These are phyloP conservation scores for Perccottus glenii DNA, from an alignment of 2,113 vertebrate species.

Conservation along the genomic window DNA sequence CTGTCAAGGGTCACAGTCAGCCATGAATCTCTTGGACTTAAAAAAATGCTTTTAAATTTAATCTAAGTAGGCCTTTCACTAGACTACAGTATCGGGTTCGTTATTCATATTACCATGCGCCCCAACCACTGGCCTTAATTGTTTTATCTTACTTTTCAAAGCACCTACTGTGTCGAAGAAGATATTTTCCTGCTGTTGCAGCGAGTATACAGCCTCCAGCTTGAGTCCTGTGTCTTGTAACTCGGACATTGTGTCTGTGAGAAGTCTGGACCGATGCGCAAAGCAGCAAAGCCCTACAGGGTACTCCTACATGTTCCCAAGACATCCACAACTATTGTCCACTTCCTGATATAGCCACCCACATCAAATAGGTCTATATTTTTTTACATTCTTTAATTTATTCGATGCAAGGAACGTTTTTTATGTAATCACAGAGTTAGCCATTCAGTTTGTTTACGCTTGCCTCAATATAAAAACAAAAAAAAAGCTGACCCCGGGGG, in stretches of 20 bases:
- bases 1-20: conserved; percentile 30
- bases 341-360: neutral
- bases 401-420: no score
- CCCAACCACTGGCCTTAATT: neutral
- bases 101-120: no score
- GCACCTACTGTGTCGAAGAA: conserved; percentile 63
- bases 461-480: no score
- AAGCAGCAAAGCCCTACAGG: neutral
- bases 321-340: neutral
- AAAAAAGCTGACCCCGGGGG: neutral
- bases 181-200: conserved; percentile 17
- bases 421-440: no score
- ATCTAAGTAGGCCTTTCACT: no score
- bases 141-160: neutral
- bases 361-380: neutral
- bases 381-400: neutral
- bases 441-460: no score
- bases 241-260: conserved; percentile 48
- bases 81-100: no score
- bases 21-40: no score
- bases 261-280: neutral
- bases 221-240: neutral
- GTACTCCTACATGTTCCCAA: conserved; percentile 26
- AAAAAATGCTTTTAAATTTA: no score
- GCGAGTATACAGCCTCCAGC: conserved; percentile 26